phyloP scores from a whole-genome alignment of 1,140 invertebrate species.

The Ceratina australensis region DNA sequence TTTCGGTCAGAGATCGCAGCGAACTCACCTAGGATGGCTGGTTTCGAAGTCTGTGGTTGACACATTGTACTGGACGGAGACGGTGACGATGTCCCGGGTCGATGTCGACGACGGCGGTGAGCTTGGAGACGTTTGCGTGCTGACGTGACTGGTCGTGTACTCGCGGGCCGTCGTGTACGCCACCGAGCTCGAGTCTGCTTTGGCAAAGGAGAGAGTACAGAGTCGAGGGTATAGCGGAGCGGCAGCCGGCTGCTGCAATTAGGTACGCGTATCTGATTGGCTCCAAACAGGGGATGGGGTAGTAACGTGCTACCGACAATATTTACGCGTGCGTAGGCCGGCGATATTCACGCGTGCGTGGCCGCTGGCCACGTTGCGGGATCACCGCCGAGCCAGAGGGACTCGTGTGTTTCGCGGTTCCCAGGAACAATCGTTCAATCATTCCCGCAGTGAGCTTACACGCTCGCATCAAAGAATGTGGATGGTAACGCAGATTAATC shows the following conservation, averaged over 20 bases:
- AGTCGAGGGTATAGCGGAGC: background rate
- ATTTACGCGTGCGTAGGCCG: conserved; percentile 68
- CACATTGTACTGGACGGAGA: conserved; percentile 73
- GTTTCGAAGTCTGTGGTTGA: conserved; percentile 72
- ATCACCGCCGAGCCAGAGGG: conserved; percentile 7
- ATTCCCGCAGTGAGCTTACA: background rate
- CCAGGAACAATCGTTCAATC: conserved; percentile 38
- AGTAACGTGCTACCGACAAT: conserved; percentile 54
- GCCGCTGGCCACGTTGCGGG: conserved; percentile 50
- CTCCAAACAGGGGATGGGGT: conserved; percentile 16
- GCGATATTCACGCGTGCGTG: conserved; percentile 66
- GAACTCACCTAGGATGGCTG: conserved; percentile 71
- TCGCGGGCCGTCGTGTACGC: conserved; percentile 74
- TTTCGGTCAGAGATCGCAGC: conserved; percentile 8
- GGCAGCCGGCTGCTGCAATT: conserved; percentile 39
- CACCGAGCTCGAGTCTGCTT: conserved; percentile 74
- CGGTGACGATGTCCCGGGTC: conserved; percentile 69
- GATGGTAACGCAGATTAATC: too few species aligned
- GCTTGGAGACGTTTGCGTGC: conserved; percentile 68
- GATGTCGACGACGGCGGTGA: conserved; percentile 66
- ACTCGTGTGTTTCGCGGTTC: conserved; percentile 7
- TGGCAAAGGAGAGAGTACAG: conserved; percentile 41
- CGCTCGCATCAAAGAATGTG: too few species aligned
- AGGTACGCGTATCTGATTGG: conserved; percentile 43
- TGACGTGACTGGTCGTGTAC: conserved; percentile 72